phyloP scores from a whole-genome alignment of 1,140 invertebrate species.

The Eupristina koningsbergeri region DNA sequence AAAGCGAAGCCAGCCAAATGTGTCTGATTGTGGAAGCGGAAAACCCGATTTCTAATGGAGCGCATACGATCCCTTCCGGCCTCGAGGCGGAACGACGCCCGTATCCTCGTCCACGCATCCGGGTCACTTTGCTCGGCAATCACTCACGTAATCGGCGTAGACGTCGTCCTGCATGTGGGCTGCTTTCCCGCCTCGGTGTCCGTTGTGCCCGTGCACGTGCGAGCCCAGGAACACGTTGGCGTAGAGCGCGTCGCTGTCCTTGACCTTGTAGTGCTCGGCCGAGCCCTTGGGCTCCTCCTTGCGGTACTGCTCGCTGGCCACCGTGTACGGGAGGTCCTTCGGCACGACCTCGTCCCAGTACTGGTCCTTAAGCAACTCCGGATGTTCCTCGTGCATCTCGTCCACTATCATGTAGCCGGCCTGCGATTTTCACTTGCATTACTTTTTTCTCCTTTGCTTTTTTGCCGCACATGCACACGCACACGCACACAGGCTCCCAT shows the following conservation, averaged over 20 bases:
- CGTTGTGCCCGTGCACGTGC: constrained; percentile 67
- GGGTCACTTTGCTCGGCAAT: no score
- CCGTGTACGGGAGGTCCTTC: constrained; percentile 88
- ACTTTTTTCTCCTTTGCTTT: neutral
- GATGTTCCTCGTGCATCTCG: constrained; percentile 92
- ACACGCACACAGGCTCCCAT: no score
- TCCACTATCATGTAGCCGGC: constrained; percentile 93
- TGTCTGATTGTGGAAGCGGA: no score
- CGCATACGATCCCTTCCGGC: no score
- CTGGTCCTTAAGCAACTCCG: constrained; percentile 89
- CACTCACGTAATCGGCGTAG: constrained; percentile 88
- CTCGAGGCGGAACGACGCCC: no score
- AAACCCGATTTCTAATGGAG: no score
- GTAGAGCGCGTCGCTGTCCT: constrained; percentile 86
- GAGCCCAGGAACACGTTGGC: constrained; percentile 78
- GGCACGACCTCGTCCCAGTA: constrained; percentile 94
- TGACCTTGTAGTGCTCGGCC: constrained; percentile 87
- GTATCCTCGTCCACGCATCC: no score
- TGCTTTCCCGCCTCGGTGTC: constrained; percentile 49
- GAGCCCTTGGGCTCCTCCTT: constrained; percentile 87
- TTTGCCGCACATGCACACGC: neutral
- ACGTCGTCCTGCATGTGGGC: constrained; percentile 82
- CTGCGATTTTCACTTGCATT: constrained; percentile 67
- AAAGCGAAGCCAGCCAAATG: no score
- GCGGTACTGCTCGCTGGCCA: constrained; percentile 87